Percentiles rank a stretch among this genome's conserved stretches.
Evolutionary conservation across 2,888 invertebrate species (phyloP).

Genomic region (Allacma fusca): DNA sequence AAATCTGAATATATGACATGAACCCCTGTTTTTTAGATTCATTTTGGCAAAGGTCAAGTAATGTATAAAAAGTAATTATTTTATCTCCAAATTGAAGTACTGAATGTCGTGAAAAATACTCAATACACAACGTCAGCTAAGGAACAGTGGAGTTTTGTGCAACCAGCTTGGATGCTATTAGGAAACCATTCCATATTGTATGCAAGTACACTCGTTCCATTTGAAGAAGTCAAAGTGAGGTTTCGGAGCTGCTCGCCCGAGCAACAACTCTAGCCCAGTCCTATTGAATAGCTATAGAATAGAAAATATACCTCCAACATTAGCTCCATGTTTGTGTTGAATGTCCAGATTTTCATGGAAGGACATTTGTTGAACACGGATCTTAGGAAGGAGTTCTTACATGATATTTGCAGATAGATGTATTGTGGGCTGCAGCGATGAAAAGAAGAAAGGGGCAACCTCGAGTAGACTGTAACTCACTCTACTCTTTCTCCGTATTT

Average conservation of each 20-base stretch:
- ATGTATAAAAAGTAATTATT: too few species aligned
- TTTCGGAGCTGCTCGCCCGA: background rate
- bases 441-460: background rate
- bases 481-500: slow-evolving; percentile 12
- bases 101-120: too few species aligned
- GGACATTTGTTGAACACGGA: background rate
- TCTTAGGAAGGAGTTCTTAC: background rate
- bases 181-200: too few species aligned
- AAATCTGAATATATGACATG: too few species aligned
- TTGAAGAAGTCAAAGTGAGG: background rate
- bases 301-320: background rate
- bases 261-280: background rate
- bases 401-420: background rate
- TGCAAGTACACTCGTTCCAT: too few species aligned
- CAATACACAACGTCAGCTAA: too few species aligned
- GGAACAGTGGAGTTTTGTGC: too few species aligned
- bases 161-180: too few species aligned
- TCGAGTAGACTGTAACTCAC: slow-evolving; percentile 9
- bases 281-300: background rate
- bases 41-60: too few species aligned
- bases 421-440: background rate
- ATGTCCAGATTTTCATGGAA: slow-evolving; percentile 22
- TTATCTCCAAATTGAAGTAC: too few species aligned
- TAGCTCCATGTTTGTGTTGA: background rate
- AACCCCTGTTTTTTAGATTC: too few species aligned